Evolutionary conservation across 2,113 vertebrate species (phyloP), one percentile per base, ranked within the genome.

Genomic region (Hepsetus odoe): DNA sequence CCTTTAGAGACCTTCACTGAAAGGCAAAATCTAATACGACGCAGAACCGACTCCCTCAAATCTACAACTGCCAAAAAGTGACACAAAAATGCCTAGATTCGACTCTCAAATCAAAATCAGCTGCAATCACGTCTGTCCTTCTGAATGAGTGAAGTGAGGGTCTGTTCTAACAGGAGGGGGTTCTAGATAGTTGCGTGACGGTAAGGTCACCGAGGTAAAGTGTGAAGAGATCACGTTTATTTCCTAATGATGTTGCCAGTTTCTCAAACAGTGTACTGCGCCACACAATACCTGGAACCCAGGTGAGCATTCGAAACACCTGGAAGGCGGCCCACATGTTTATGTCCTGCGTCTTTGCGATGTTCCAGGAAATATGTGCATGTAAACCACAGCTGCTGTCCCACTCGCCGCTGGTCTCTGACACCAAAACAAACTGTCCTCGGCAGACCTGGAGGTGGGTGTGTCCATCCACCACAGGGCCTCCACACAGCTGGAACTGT

Each of bases 271-370:
- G 40, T 32, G 26, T n/a, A 56, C 13, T n/a, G 32, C n/a, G 7
- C 59, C 18, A 42, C 22, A 42, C 3, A 28, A 13, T 73, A 59
- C 53, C 35, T 59, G 24, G 70, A 72, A 72, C 6, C 28, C 7
- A 12, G 10, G 24, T 10, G 1, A 5, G 22, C 18, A 20, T 28
- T 12, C 1, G 12, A 38, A 40, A 58, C n/a, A 72, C 2, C 59
- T 32, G 28, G 40, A 62, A 33, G 3, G 49, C 44, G 1, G 56
- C 38, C 28, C 16, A 49, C 32, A 12, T 74, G 59, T 74, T 64
- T 74, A 74, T 28, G 28, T n/a, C 72, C 72, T 74, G 72, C 72
- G 62, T 13, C n/a, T 32, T 28, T 10, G 13, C 22, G 7, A n/a
- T 3, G 2, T 74, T 74, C 59, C 51, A 30, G 61, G 72, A 49